Evolutionary conservation across 2,113 vertebrate species (phyloP), one percentile per base, ranked within the genome.

Genomic region (Trogon melanurus): DNA sequence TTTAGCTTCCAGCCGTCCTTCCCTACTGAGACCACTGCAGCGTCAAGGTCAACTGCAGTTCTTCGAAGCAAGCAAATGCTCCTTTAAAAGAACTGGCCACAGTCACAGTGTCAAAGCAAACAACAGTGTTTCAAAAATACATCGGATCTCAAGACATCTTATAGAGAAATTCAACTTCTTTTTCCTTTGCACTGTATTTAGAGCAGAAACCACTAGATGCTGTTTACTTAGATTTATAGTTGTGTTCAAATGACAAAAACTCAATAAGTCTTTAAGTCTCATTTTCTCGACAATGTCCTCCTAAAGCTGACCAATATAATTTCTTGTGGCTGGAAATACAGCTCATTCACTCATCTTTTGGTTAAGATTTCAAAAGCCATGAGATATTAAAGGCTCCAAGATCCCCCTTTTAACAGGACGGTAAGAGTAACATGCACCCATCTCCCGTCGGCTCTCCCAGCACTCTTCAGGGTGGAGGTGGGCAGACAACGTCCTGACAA

Each of bases 131-230:
- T 75, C 64, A 87, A 94, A 97, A 97, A 95, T 71, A 85, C 51
- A 91, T 29, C 56, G 92, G 91, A 50, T 90, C 96, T 95, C 92
- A 78, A 79, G 95, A 97, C 81, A 88, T 66, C 85, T 95, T 93
- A 95, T 29, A 60, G n/a, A 93, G 80, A 97, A 98, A 97, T 95
- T 96, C 91, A 96, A 96, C 75, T 97, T 85, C 78, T 82, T 91
- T 97, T 97, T 86, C 87, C 64, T 13, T 19, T 48, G 87, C 80
- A 92, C 56, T 86, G 21, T 78, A 89, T 80, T 95, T 95, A 54
- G 56, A 92, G 81, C 58, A 60, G 36, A 95, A 85, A 87, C 47
- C 91, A 56, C 48, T 75, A 93, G 47, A 79, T 92, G 85, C 38
- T 93, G 62, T 88, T 97, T 96, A 82, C 87, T 72, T 94, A 92